A percentile compares a stretch with the other conserved stretches of the same genome.
These are phyloP conservation scores for Henricia sp. DNA, from an alignment of 53 echinoderm and acorn worm species.

Conservation along the genomic window DNA sequence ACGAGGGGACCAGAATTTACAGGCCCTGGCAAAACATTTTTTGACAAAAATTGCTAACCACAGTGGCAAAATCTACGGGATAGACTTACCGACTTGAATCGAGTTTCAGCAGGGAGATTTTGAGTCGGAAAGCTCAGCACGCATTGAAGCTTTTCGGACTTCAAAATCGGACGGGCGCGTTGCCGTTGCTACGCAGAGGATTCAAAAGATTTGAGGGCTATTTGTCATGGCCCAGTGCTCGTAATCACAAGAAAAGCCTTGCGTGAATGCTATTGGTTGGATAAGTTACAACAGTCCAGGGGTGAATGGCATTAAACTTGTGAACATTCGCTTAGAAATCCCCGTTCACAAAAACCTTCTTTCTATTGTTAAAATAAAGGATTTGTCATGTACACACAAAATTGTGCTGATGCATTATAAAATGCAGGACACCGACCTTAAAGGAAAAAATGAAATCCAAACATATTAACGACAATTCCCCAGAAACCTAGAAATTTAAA, in stretches of 20 bases:
- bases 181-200: neutral
- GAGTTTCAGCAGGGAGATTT: neutral
- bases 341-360: neutral
- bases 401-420: too few relatives aligned
- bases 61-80: neutral
- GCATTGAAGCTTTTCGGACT: neutral
- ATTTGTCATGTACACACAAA: too few relatives aligned
- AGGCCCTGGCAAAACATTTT: neutral
- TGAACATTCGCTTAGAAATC: neutral
- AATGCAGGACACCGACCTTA: too few relatives aligned
- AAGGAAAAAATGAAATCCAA: too few relatives aligned
- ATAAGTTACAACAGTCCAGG: neutral
- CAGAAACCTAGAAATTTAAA: too few relatives aligned
- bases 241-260: neutral
- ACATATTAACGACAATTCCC: too few relatives aligned
- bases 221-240: constrained; percentile 29
- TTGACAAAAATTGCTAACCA: neutral
- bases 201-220: neutral
- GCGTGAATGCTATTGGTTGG: constrained; percentile 3
- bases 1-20: neutral
- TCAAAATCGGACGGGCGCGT: neutral
- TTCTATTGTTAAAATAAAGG: too few relatives aligned
- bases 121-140: neutral
- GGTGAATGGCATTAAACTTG: constrained; percentile 5
- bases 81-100: neutral